Evolutionary conservation across 2,113 vertebrate genomes (phyloP), one percentile per base, ranked within the genome.

Genomic region (Oreochromis aureus): DNA sequence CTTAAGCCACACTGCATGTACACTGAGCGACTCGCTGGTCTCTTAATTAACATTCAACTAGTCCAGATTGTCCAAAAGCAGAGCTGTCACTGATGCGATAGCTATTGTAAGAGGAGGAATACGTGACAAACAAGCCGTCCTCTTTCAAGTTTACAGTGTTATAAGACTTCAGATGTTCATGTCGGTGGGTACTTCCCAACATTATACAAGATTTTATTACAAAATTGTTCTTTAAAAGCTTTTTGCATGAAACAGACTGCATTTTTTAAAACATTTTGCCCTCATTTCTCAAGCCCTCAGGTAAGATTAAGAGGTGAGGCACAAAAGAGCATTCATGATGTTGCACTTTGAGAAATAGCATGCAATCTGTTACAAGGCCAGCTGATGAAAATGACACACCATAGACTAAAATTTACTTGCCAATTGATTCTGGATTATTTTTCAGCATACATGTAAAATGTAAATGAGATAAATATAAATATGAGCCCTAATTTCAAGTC

Each of bases 401-500:
- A 10, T 51, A 78, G 24, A 51, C 71, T 6, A 78, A 76, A 44
- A 32, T 12, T 78, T 78, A 32, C 27, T 78, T 48, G 46, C 0
- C 46, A 51, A 30, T 12, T 8, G 4, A 1, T 19, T 78, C 16
- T 78, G 10, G 71, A 51, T 32, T 27, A 39, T 73, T n/a, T 5
- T 10, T 4, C 71, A 51, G 71, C 0, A 10, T 10, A 19, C 30
- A 51, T 19, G 46, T n/a, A 51, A 78, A 78, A 0, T 0, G 27
- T 32, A 78, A n/a, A 51, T 18, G 22, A 76, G 27, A 19, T n/a
- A 48, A 61, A n/a, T 32, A 41, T 15, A 56, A 56, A 80, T 16
- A 59, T 46, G 0, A 51, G 30, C 18, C 16, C 12, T 16, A 32
- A 46, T 73, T 73, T 51, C 9, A n/a, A 27, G 24, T 24, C 61